phyloP scores from a whole-genome alignment of 1,140 invertebrate genomes.

The Ceratina japonica region DNA sequence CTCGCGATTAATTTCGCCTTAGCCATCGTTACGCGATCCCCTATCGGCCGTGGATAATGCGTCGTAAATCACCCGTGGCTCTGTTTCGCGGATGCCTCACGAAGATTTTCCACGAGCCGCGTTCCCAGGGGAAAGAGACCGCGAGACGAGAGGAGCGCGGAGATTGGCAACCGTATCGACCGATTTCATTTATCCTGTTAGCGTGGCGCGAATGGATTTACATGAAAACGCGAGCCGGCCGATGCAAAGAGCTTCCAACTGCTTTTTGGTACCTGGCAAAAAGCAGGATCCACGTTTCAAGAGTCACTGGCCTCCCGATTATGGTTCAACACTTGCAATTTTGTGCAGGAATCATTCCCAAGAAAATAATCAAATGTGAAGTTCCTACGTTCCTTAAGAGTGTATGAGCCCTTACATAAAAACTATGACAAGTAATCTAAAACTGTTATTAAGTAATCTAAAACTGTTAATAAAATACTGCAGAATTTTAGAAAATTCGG shows the following conservation, averaged over 20 bases:
- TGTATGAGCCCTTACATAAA: too few relatives aligned
- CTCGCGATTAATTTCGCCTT: constrained; percentile 42
- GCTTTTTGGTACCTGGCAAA: not conserved
- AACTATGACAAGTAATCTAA: too few relatives aligned
- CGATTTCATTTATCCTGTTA: constrained; percentile 41
- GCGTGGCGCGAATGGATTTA: constrained; percentile 13
- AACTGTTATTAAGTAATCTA: too few relatives aligned
- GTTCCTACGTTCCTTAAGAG: too few relatives aligned
- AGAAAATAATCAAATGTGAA: too few relatives aligned
- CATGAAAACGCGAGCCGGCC: not conserved
- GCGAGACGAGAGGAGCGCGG: not conserved
- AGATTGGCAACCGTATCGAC: constrained; percentile 23
- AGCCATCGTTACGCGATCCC: constrained; percentile 42
- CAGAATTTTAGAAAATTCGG: too few relatives aligned
- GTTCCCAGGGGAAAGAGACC: constrained; percentile 31
- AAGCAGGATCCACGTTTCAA: not conserved
- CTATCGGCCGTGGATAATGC: constrained; percentile 38
- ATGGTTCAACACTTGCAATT: too few relatives aligned
- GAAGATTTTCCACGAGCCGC: constrained; percentile 28
- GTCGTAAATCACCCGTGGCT: constrained; percentile 37
- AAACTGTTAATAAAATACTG: too few relatives aligned
- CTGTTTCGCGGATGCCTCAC: constrained; percentile 8
- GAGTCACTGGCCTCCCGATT: too few relatives aligned
- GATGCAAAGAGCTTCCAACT: too few relatives aligned
- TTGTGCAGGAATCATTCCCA: too few relatives aligned